Conservation (phyloP, 2,797 vertebrate genomes). For the Sylvia borin region DNA sequence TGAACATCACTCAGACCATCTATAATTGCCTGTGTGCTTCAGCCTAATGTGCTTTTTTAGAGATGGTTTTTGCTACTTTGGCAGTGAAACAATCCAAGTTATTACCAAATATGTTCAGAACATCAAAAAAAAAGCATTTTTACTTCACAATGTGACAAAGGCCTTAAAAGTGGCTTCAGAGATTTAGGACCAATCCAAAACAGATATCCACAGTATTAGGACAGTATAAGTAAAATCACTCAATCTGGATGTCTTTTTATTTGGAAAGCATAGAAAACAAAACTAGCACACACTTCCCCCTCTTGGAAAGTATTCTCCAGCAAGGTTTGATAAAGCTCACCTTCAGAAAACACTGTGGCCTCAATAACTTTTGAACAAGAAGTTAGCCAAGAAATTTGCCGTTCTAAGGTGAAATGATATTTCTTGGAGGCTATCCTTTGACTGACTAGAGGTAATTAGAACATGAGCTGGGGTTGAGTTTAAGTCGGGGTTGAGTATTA, state of each 20-base stretch:
- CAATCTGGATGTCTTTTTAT: background rate
- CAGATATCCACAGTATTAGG: background rate
- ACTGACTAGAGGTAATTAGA: background rate
- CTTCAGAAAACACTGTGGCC: background rate
- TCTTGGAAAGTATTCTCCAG: background rate
- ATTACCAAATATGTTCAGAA: background rate
- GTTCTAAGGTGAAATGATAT: background rate
- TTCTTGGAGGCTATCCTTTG: background rate
- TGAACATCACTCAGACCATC: background rate
- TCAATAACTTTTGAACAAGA: background rate
- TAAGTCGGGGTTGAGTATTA: background rate
- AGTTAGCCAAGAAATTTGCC: background rate
- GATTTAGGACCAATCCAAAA: background rate
- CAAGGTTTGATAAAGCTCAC: background rate
- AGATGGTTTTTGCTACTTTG: background rate
- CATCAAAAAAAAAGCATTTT: background rate
- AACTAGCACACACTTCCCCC: rapidly evolving
- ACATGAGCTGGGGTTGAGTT: background rate
- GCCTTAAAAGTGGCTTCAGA: background rate
- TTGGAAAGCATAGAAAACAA: background rate
- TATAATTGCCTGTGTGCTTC: background rate
- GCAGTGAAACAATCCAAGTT: background rate
- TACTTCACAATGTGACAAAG: background rate
- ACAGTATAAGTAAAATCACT: background rate
- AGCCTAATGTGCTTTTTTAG: background rate